Percentiles rank a stretch among this genome's conserved stretches.
These are phyloP conservation scores for Synanthedon tipuliformis DNA, from an alignment of 2,888 invertebrate species.

Conservation along the genomic window DNA sequence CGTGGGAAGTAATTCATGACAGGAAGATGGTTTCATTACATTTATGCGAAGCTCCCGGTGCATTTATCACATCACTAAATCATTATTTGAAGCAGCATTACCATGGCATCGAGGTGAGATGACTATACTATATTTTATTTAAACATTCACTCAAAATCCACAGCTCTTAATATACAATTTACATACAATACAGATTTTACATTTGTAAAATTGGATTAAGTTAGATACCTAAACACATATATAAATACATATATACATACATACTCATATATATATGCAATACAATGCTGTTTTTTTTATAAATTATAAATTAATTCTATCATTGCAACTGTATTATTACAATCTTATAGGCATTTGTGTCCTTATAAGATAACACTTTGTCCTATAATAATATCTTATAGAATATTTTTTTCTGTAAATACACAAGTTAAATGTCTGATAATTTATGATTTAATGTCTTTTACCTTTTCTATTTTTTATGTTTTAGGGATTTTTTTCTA, in stretches of 20 bases:
- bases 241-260: too few relatives aligned
- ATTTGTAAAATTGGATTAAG: too few relatives aligned
- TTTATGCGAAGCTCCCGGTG: slow-evolving; percentile 98
- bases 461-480: neutral
- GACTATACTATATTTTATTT: neutral
- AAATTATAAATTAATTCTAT: neutral
- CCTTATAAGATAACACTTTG: too few relatives aligned
- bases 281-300: neutral
- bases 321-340: too few relatives aligned
- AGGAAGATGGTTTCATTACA: slow-evolving; percentile 78
- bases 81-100: slow-evolving; percentile 78
- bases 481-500: neutral
- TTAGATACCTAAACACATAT: too few relatives aligned
- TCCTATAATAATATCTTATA: too few relatives aligned
- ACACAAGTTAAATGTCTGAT: neutral
- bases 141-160: neutral
- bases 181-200: too few relatives aligned
- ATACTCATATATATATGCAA: too few relatives aligned
- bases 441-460: neutral
- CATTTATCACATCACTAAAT: slow-evolving; percentile 91
- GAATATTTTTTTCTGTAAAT: too few relatives aligned
- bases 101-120: slow-evolving; percentile 62
- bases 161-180: too few relatives aligned
- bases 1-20: slow-evolving; percentile 40
- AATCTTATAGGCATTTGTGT: neutral